Evolutionary conservation across 2,888 invertebrate genomes (phyloP).

Genomic region (Lumbricus terrestris): DNA sequence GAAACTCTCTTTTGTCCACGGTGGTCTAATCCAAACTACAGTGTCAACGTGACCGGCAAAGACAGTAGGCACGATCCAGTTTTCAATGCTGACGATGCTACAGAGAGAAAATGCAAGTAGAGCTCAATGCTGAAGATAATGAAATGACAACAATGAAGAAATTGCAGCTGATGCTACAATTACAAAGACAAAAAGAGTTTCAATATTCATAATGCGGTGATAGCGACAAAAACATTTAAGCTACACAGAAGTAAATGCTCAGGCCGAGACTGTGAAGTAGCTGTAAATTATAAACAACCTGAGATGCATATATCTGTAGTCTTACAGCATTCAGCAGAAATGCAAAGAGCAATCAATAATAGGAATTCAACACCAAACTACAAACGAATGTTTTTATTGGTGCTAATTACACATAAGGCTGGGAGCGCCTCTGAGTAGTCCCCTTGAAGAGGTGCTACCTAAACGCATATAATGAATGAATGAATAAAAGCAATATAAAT

Average conservation of each 20-base stretch:
- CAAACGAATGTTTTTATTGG: not conserved
- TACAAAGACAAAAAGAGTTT: too few species aligned
- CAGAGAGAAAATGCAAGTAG: not conserved
- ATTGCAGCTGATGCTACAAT: too few species aligned
- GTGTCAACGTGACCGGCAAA: conserved; percentile 80
- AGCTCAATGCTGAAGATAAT: too few species aligned
- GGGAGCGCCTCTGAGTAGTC: too few species aligned
- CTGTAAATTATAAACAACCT: too few species aligned
- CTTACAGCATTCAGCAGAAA: too few species aligned
- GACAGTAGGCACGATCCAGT: conserved; percentile 85
- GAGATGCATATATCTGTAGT: too few species aligned
- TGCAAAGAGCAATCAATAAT: not conserved
- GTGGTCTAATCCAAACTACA: conserved; percentile 83
- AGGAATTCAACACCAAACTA: not conserved
- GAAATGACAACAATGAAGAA: too few species aligned
- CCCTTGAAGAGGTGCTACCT: too few species aligned
- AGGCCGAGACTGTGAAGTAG: not conserved
- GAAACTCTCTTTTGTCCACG: conserved; percentile 81
- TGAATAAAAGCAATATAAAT: not conserved
- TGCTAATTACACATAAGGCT: too few species aligned
- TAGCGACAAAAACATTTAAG: not conserved
- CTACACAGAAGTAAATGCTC: not conserved
- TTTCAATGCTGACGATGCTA: conserved; percentile 78
- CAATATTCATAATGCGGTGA: conserved; percentile 48
- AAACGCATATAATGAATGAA: too few species aligned